A percentile compares a stretch with the other conserved stretches of the same genome.
Evolutionary conservation across 2,113 vertebrate genomes (phyloP).

Genomic region (Ciconia stormi): DNA sequence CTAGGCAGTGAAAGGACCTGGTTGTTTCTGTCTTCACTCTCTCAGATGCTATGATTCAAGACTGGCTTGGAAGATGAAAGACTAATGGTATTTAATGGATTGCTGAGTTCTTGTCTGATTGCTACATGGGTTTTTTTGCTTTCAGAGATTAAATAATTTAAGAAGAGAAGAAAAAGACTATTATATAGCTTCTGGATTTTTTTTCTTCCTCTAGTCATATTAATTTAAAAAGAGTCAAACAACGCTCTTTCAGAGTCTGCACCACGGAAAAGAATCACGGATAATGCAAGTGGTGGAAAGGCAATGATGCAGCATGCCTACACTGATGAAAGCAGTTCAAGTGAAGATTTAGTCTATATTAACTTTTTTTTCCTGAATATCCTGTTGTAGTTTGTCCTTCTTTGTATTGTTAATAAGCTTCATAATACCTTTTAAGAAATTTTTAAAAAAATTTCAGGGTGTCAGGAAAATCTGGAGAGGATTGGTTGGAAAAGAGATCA

Average conservation of each 20-base stretch:
- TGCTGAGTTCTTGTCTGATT: constrained; percentile 22
- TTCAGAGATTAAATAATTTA: constrained; percentile 47
- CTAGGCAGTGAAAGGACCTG: background rate
- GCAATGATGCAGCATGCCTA: background rate
- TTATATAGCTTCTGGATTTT: background rate
- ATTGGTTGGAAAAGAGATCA: background rate
- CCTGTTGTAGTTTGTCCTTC: background rate
- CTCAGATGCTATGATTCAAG: background rate
- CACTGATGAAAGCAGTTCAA: background rate
- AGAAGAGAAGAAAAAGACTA: constrained; percentile 8
- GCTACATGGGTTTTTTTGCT: constrained; percentile 4
- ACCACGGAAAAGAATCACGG: background rate
- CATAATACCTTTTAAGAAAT: background rate
- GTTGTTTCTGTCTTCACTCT: background rate
- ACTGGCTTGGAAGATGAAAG: background rate
- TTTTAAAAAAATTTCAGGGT: background rate
- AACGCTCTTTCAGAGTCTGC: background rate
- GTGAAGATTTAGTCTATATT: background rate
- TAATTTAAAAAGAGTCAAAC: background rate
- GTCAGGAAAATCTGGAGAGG: background rate
- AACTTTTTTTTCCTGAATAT: background rate
- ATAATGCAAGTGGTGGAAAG: background rate
- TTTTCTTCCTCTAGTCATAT: background rate
- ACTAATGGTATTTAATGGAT: constrained; percentile 12
- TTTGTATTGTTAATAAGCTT: background rate